These are phyloP conservation scores for Chloropsis cyanopogon DNA, from an alignment of 2,113 vertebrate genomes.

Conservation along the genomic window DNA sequence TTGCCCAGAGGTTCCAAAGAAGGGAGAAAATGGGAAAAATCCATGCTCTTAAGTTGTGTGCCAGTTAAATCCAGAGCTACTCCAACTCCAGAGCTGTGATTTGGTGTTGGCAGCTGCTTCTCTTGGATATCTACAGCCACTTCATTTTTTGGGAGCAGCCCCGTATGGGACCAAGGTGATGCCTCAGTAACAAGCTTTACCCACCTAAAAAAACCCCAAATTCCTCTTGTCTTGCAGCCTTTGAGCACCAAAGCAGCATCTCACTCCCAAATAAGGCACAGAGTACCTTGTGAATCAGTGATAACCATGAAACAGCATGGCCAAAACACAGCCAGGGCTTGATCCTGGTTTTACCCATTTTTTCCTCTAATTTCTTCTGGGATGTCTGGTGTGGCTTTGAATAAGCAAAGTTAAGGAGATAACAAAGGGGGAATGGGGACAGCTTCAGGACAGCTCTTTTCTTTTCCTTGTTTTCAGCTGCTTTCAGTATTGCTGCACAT, in stretches of 20 bases:
- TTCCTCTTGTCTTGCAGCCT: neutral
- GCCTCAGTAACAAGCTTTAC: neutral
- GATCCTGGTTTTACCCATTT: neutral
- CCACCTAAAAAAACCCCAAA: too few species aligned
- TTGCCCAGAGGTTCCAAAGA: neutral
- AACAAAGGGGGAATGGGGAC: neutral
- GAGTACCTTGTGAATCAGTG: neutral
- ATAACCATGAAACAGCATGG: neutral
- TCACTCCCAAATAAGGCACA: neutral
- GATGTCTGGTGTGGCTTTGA: neutral
- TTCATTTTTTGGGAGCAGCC: neutral
- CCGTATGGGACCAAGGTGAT: fast-evolving
- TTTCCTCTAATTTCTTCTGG: neutral
- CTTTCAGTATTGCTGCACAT: neutral
- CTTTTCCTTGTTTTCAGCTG: neutral
- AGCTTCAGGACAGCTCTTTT: neutral
- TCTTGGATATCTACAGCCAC: neutral
- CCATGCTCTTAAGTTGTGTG: neutral
- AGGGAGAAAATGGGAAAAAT: neutral
- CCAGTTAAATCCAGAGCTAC: neutral
- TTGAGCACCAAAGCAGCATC: neutral
- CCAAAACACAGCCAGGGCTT: neutral
- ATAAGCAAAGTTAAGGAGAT: neutral
- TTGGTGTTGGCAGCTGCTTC: neutral
- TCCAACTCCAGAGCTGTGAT: neutral